A percentile compares a stretch with the other conserved stretches of the same genome.
Conservation (phyloP, 2,113 vertebrate genomes). For the Sula dactylatra region DNA sequence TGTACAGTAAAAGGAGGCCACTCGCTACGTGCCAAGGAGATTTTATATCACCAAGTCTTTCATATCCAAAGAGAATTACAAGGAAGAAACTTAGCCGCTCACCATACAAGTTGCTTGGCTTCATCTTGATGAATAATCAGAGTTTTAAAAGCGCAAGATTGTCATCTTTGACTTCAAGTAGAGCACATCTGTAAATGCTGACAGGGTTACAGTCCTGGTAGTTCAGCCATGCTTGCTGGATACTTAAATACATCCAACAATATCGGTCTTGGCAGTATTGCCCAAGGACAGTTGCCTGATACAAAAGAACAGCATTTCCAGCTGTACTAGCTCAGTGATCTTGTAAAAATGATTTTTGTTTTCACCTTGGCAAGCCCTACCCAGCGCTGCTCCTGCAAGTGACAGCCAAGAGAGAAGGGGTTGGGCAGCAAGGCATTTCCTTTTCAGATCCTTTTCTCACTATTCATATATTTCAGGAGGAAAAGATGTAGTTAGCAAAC, state of each 20-base stretch:
- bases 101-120: not conserved
- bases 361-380: not conserved
- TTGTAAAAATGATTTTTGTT: not conserved
- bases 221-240: not conserved
- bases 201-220: not conserved
- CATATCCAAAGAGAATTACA: not conserved
- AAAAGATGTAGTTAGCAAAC: not conserved
- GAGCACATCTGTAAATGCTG: not conserved
- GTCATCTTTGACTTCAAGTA: not conserved
- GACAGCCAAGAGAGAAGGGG: not conserved
- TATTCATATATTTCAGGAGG: not conserved
- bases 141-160: not conserved
- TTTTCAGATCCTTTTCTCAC: not conserved
- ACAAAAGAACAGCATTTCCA: not conserved
- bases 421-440: not conserved
- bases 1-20: not conserved
- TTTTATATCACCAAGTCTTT: not conserved
- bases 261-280: not conserved
- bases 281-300: not conserved
- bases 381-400: not conserved
- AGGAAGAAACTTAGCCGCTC: not conserved
- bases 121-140: not conserved
- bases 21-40: accelerated
- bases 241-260: not conserved
- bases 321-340: not conserved